Percentiles rank a stretch among this genome's conserved stretches.
Conservation (phyloP, 2,113 vertebrate species). For the Mus pahari region DNA sequence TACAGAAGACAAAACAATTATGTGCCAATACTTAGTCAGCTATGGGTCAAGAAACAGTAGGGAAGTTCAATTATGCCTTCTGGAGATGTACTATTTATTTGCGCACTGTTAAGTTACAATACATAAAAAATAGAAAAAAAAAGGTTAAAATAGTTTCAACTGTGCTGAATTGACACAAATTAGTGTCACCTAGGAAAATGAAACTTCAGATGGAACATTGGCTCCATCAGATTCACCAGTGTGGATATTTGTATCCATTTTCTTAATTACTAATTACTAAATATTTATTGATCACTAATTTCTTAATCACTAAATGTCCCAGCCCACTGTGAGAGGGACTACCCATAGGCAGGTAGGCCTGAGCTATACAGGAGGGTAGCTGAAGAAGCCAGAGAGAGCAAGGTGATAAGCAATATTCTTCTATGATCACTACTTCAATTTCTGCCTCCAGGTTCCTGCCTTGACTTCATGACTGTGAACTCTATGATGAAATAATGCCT, state of each 20-base stretch:
- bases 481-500: background rate
- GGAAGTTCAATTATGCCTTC: conserved; percentile 87
- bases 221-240: background rate
- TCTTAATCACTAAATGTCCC: background rate
- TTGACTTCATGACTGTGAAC: background rate
- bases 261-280: background rate
- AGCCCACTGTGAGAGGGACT: background rate
- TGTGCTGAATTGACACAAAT: background rate
- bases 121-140: background rate
- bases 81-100: conserved; percentile 2
- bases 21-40: conserved; percentile 91
- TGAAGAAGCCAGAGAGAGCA: background rate
- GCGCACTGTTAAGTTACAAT: background rate
- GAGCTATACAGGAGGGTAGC: background rate
- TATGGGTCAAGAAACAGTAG: conserved; percentile 91
- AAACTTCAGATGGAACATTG: background rate
- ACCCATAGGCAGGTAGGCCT: background rate
- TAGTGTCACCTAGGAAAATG: background rate
- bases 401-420: background rate
- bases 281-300: background rate
- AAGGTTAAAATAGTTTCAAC: background rate
- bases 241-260: background rate
- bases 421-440: background rate
- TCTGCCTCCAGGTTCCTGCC: background rate
- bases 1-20: conserved; percentile 88